Evolutionary conservation across 37 sponge, comb jelly and placozoan species (phyloP), one percentile per base, ranked within the genome.

Genomic region (Haliclona indistincta): DNA sequence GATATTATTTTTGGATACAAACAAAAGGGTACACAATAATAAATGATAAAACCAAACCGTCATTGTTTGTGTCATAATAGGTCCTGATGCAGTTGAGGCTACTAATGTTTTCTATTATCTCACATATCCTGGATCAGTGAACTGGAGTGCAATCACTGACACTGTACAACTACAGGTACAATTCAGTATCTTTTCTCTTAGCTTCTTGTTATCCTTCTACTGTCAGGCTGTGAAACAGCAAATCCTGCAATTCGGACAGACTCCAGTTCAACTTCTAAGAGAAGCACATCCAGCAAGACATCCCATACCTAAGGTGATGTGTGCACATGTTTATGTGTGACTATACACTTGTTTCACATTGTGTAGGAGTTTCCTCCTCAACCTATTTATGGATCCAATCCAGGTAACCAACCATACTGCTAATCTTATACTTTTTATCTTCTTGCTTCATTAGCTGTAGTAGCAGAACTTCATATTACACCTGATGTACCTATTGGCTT

Each of bases 1-100:
- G 96, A 95, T 54, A 79, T 95, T 1, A 88, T 95, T 17, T 95
- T 95, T 87, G 96, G 96, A 39, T 95, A 75, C 86, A 91, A 91
- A 54, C 96, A 95, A 65, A 80, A 85, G 72, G 96, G 96, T 84
- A 30, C 4, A 28, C 40, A 47, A 19, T 26, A 70, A 23, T 64
- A 13, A 64, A 17, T 10, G 13, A 47, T 47, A 47, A 13, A 47
- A 8, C 8, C 49, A 47, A 47, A 13, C 49, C 60, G n/a, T n/a
- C 7, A 26, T 58, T 25, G 60, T 25, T n/a, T 58, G 28, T 11
- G 7, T 42, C 6, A 26, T 36, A 32, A 49, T 43, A 92, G 93
- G 93, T 0, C 62, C 68, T 11, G 81, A 74, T 20, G 92, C 96
- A 39, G 81, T 88, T 25, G 54, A 78, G 47, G 84, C 88, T 11